phyloP scores from a whole-genome alignment of 2,797 vertebrate genomes.

The Buceros bicornis region DNA sequence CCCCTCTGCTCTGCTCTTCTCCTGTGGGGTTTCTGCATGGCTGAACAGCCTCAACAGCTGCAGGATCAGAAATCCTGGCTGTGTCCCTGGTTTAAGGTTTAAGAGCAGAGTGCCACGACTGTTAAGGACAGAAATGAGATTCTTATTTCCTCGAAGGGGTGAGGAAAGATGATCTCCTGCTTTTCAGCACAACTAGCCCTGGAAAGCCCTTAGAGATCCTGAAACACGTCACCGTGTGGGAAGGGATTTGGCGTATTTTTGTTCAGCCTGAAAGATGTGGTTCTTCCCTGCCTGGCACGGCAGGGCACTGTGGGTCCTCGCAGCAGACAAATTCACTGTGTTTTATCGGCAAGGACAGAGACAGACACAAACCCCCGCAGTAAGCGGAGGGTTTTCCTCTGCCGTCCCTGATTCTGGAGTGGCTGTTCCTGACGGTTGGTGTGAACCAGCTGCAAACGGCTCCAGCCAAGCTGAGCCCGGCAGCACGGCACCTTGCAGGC shows the following conservation, averaged over 20 bases:
- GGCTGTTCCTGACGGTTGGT: background rate
- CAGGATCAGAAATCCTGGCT: background rate
- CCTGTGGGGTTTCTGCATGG: background rate
- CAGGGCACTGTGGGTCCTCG: accelerated
- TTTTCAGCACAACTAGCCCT: background rate
- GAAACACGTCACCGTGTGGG: background rate
- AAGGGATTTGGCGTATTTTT: background rate
- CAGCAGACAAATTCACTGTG: background rate
- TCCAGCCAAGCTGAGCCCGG: background rate
- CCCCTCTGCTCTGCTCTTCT: background rate
- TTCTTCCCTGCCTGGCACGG: background rate
- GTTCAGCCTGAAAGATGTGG: background rate
- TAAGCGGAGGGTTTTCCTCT: background rate
- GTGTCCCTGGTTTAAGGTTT: background rate
- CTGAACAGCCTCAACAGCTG: background rate
- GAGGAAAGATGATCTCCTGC: background rate
- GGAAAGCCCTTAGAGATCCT: background rate
- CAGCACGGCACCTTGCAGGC: accelerated
- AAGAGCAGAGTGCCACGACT: background rate
- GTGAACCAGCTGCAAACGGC: background rate
- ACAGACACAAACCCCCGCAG: background rate
- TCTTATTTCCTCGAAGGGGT: accelerated
- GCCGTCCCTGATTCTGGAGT: background rate
- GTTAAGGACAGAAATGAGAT: background rate
- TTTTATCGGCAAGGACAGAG: background rate